Base-by-base conservation (phyloP, 1,140 invertebrate species). In the Coenobita brevimanus region DNA sequence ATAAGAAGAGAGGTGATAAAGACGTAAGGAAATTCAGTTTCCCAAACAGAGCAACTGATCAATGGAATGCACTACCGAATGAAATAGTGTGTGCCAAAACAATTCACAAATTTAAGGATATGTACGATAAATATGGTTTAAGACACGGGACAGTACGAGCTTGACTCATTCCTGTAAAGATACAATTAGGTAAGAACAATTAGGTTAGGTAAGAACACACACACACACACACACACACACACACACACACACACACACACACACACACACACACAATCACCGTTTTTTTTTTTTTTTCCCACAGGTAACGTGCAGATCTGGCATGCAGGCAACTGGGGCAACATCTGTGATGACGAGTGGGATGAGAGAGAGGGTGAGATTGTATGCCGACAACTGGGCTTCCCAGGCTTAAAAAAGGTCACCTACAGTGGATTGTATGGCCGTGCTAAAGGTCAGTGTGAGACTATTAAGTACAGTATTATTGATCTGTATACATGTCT, bases 301-400 rank as follows among this genome's bases (percentile, higher is more conserved):
- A 57, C 91, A 97, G 97, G 97, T 76, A 97, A 97, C 92, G 96
- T 98, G 10, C 97, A 98, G 92, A 95, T 99, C 54, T 95, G 95
- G 88, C 96, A 98, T 92, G 94, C 96, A 80, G 96, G 95, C 4
- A 94, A 95, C 87, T 98, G 97, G 97, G 97, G 97, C 21, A 95
- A 96, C 15, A 94, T 99, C 10, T 98, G 98, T 92, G 97, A 98
- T 92, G 97, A 98, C 92, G 97, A 98, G 92, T 98, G 97, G 96
- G 97, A 97, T 91, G 92, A 94, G 27, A 92, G 94, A 3, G 97
- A 98, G 89, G 97, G 96, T 0, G 93, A 93, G 38, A 96, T 99
- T 3, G 95, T 97, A 13, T 99, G 98, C 92, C 94, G 94, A 75
- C 95, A 96, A 91, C 92, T 98, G 62, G 96, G 96, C 6, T 97